Conservation (phyloP, 2,113 vertebrate species). For the Panthera leo region DNA sequence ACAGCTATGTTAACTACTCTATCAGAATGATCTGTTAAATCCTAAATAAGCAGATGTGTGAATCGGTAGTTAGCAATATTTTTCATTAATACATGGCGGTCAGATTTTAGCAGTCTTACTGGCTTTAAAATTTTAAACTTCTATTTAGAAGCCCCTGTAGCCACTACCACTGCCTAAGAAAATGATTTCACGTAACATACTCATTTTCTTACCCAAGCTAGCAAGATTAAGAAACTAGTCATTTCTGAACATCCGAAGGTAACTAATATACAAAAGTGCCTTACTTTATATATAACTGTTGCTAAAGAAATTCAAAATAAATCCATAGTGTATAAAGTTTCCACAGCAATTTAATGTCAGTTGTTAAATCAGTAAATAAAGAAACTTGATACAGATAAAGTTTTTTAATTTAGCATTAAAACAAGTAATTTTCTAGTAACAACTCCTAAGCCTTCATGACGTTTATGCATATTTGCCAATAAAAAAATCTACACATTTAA, state of each 20-base stretch:
- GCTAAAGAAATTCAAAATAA: not conserved
- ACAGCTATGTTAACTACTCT: not conserved
- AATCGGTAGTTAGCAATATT: not conserved
- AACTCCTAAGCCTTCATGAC: constrained; percentile 28
- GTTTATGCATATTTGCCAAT: constrained; percentile 14
- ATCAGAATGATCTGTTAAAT: constrained; percentile 21
- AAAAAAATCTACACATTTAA: constrained; percentile 47
- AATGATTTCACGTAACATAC: not conserved
- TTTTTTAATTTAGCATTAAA: constrained; percentile 39
- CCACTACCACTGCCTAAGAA: not conserved
- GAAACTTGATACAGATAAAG: not conserved
- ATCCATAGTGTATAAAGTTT: not conserved
- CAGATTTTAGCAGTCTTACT: not conserved
- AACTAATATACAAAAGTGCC: not conserved
- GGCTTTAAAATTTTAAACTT: constrained; percentile 5
- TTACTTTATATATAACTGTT: not conserved
- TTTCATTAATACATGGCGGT: not conserved
- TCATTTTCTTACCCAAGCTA: constrained; percentile 34
- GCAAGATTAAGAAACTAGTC: not conserved
- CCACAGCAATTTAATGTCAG: not conserved
- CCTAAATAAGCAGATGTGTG: not conserved
- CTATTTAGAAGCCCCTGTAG: not conserved
- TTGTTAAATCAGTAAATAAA: not conserved
- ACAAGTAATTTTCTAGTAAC: constrained; percentile 53
- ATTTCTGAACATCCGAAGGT: constrained; percentile 30